Percentiles rank a stretch among this genome's conserved stretches.
Evolutionary conservation across 2,888 invertebrate species (phyloP).

Genomic region (Podabrus alpinus): DNA sequence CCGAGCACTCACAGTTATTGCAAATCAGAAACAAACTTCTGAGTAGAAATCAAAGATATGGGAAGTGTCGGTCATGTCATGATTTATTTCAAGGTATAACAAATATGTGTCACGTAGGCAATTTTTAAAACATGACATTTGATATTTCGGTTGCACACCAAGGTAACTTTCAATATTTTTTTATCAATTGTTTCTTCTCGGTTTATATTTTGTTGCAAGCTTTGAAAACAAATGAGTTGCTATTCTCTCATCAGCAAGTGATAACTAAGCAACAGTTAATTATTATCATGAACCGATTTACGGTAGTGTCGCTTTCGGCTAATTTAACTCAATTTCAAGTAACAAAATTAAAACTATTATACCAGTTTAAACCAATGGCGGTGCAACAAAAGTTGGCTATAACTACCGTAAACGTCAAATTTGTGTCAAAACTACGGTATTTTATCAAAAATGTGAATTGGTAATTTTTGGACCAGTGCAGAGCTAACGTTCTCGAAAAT

Average conservation of each 20-base stretch:
- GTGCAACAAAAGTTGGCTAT: neutral
- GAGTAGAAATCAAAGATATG: neutral
- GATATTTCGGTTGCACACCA: neutral
- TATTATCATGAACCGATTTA: neutral
- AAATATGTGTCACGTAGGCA: slow-evolving; percentile 12
- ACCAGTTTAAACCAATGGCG: neutral
- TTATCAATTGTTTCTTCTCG: neutral
- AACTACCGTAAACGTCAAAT: neutral
- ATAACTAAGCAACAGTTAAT: neutral
- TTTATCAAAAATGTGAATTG: neutral
- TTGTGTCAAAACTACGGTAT: neutral
- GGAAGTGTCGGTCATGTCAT: slow-evolving; percentile 3
- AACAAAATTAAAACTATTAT: neutral
- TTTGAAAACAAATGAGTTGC: neutral
- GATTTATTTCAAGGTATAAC: slow-evolving; percentile 3
- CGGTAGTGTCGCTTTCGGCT: neutral
- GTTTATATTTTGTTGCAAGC: neutral
- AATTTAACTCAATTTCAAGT: neutral
- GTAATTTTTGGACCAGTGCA: neutral
- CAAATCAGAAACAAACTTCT: neutral
- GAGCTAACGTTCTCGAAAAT: neutral
- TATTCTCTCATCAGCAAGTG: neutral
- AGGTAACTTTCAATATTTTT: neutral
- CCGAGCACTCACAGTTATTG: neutral
- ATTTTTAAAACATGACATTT: neutral